Percentiles rank a stretch among this genome's conserved stretches.
phyloP scores from a whole-genome alignment of 1,140 invertebrate genomes.

The Heliconius eleuchia region DNA sequence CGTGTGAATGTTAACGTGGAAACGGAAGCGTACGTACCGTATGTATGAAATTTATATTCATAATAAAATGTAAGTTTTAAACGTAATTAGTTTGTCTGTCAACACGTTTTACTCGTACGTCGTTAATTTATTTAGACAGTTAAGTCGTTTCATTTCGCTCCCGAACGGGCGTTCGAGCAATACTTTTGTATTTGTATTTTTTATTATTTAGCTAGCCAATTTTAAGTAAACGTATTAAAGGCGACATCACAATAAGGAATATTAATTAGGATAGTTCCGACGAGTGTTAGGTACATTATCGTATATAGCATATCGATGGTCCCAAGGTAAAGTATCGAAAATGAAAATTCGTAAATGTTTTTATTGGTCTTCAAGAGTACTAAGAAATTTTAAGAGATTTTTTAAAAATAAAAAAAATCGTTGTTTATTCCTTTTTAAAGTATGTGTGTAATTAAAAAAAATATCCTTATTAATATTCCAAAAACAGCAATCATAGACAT shows the following conservation, averaged over 20 bases:
- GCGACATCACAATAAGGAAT: constrained; percentile 67
- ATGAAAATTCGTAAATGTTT: too few relatives aligned
- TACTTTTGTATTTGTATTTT: constrained; percentile 62
- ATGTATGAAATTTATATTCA: constrained; percentile 26
- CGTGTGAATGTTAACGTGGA: constrained; percentile 5
- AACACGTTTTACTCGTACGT: constrained; percentile 37
- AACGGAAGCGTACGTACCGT: constrained; percentile 23
- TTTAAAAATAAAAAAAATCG: too few relatives aligned
- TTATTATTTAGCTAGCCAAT: constrained; percentile 74
- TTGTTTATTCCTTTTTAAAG: too few relatives aligned
- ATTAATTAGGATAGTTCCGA: constrained; percentile 52
- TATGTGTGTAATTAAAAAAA: too few relatives aligned
- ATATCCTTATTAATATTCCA: too few relatives aligned
- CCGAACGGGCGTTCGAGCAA: constrained; percentile 55
- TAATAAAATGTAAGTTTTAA: constrained; percentile 31
- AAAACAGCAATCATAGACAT: too few relatives aligned
- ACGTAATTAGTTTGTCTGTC: constrained; percentile 20
- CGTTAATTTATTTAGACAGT: constrained; percentile 71
- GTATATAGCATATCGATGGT: not conserved
- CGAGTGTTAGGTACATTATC: constrained; percentile 57
- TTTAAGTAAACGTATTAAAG: constrained; percentile 62
- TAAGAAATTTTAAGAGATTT: too few relatives aligned
- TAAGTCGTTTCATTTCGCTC: constrained; percentile 33
- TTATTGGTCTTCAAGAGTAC: too few relatives aligned
- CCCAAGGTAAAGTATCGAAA: too few relatives aligned